These are phyloP conservation scores for Drosophila aff. DNA, from an alignment of 1,140 invertebrate genomes.

Conservation along the genomic window DNA sequence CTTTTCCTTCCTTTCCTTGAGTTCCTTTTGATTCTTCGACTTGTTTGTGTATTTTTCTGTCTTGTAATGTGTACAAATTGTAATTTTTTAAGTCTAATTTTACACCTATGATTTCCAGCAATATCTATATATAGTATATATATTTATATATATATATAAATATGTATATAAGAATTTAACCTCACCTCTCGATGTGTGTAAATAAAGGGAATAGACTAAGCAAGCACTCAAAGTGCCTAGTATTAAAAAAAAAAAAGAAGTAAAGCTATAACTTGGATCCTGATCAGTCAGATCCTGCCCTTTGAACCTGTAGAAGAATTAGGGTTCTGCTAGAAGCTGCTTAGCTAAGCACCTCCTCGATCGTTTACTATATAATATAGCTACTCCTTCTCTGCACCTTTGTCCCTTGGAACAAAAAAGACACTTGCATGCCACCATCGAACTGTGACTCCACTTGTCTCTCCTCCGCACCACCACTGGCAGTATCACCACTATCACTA, in stretches of 20 bases:
- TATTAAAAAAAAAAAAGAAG: neutral
- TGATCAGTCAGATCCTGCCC: neutral
- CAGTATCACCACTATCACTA: neutral
- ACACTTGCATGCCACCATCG: constrained; percentile 46
- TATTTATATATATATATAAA: constrained; percentile 19
- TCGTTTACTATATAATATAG: constrained; percentile 3
- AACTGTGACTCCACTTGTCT: constrained; percentile 34
- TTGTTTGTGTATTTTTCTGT: constrained; percentile 63
- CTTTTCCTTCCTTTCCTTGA: constrained; percentile 44
- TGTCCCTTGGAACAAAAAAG: constrained; percentile 15
- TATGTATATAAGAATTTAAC: constrained; percentile 46
- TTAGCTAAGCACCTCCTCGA: neutral
- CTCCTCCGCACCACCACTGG: constrained; percentile 51
- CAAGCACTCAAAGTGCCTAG: constrained; percentile 9
- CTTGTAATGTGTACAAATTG: constrained; percentile 56
- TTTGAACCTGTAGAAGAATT: neutral
- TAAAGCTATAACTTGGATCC: constrained; percentile 1
- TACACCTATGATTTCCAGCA: constrained; percentile 49
- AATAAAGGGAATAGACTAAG: constrained; percentile 23
- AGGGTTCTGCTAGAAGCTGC: constrained; percentile 11
- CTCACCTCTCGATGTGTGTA: constrained; percentile 55
- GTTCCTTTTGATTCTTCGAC: constrained; percentile 46
- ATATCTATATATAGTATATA: constrained; percentile 47
- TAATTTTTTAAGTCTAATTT: constrained; percentile 42
- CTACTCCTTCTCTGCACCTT: constrained; percentile 35